These are phyloP conservation scores for Aelia acuminata DNA, from an alignment of 2,888 invertebrate genomes.

Conservation along the genomic window DNA sequence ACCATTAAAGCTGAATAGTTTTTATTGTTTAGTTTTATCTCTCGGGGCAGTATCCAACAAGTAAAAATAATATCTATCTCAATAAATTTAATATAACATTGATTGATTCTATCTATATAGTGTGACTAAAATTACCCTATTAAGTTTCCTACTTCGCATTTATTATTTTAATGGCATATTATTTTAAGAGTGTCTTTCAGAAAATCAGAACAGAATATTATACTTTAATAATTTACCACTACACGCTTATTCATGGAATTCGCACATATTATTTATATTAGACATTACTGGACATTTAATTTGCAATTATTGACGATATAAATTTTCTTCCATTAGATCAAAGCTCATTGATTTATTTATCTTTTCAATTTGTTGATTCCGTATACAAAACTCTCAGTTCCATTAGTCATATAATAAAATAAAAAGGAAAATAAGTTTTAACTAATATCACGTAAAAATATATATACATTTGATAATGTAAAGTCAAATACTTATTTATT, in stretches of 20 bases:
- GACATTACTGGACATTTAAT: background rate
- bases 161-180: too few relatives aligned
- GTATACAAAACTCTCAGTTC: slow-evolving; percentile 19
- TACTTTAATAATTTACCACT: background rate
- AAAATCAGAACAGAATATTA: too few relatives aligned
- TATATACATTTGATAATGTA: background rate
- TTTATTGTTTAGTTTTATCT: background rate
- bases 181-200: too few relatives aligned
- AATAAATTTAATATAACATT: too few relatives aligned
- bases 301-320: background rate
- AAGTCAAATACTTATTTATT: background rate
- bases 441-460: slow-evolving; percentile 34
- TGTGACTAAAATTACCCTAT: too few relatives aligned
- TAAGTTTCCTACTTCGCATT: too few relatives aligned
- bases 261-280: background rate
- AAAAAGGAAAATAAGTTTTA: background rate
- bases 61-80: too few relatives aligned
- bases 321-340: background rate
- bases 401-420: background rate
- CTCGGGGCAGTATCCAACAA: too few relatives aligned
- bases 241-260: background rate
- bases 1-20: background rate
- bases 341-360: background rate
- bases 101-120: too few relatives aligned
- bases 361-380: slow-evolving; percentile 12